A percentile compares a stretch with the other conserved stretches of the same genome.
Conservation (phyloP, 2,888 invertebrate species). For the Ochropacha duplaris region DNA sequence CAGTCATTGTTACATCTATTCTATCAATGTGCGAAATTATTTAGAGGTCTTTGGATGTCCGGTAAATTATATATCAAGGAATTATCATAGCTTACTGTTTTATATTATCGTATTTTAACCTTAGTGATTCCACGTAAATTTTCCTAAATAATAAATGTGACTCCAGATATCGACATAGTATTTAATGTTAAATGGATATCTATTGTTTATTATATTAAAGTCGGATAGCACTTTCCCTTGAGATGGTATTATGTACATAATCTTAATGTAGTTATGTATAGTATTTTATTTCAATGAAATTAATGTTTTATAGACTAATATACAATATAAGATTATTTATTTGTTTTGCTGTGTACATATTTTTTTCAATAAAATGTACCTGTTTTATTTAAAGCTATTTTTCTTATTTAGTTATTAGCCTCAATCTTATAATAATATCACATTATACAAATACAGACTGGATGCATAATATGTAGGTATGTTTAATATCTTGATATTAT, state of each 20-base stretch:
- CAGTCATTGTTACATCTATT: slow-evolving; percentile 73
- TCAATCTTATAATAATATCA: background rate
- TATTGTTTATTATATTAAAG: slow-evolving; percentile 77
- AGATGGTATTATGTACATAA: slow-evolving; percentile 82
- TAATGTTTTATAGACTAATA: slow-evolving; percentile 84
- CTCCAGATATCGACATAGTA: slow-evolving; percentile 74
- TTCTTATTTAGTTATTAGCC: background rate
- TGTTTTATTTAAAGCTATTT: slow-evolving; percentile 69
- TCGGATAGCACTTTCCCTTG: slow-evolving; percentile 66
- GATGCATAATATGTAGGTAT: background rate
- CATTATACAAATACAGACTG: background rate
- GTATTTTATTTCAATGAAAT: slow-evolving; percentile 83
- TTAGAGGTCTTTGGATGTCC: slow-evolving; percentile 68
- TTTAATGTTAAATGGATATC: slow-evolving; percentile 77
- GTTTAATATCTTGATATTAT: background rate
- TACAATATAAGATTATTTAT: slow-evolving; percentile 83
- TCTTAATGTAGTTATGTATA: slow-evolving; percentile 81
- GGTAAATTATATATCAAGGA: slow-evolving; percentile 63
- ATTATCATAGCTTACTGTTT: slow-evolving; percentile 75
- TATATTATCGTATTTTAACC: slow-evolving; percentile 72
- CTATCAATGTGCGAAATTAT: slow-evolving; percentile 69
- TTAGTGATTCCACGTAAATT: slow-evolving; percentile 69
- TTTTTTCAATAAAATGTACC: slow-evolving; percentile 83
- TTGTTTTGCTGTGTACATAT: slow-evolving; percentile 84
- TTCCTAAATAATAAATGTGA: slow-evolving; percentile 69